Percentiles rank a stretch among this genome's conserved stretches.
Evolutionary conservation across 2,113 vertebrate genomes (phyloP).

Genomic region (Pedionomus torquatus): DNA sequence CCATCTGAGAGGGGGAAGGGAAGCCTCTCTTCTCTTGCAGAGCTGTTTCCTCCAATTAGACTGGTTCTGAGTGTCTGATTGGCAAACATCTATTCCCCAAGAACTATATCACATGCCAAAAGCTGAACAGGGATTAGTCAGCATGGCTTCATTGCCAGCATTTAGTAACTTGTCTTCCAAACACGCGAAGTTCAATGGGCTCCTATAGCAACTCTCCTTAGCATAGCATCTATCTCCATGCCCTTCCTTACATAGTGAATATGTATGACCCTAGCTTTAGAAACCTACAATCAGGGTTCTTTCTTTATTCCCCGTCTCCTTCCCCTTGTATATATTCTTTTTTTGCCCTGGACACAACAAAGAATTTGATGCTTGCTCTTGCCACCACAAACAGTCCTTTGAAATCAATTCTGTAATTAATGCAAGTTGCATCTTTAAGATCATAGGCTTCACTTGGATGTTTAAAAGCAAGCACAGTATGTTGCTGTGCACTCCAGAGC

Average conservation of each 20-base stretch:
- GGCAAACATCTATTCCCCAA: neutral
- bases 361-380: neutral
- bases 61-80: neutral
- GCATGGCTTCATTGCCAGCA: neutral
- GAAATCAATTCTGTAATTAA: slow-evolving; percentile 21
- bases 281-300: neutral
- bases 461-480: neutral
- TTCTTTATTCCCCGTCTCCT: neutral
- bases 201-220: neutral
- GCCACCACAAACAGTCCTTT: neutral
- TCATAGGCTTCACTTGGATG: neutral
- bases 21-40: neutral
- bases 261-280: neutral
- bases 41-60: neutral
- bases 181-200: fast-evolving
- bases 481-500: neutral
- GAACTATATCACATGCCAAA: neutral
- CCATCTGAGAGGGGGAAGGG: neutral
- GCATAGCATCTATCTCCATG: neutral
- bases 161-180: neutral
- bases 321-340: neutral
- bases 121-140: neutral
- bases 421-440: neutral
- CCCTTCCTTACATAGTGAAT: neutral
- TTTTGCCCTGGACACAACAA: neutral